Base-by-base conservation (phyloP, 1,140 invertebrate genomes). In the Campodea augens region DNA sequence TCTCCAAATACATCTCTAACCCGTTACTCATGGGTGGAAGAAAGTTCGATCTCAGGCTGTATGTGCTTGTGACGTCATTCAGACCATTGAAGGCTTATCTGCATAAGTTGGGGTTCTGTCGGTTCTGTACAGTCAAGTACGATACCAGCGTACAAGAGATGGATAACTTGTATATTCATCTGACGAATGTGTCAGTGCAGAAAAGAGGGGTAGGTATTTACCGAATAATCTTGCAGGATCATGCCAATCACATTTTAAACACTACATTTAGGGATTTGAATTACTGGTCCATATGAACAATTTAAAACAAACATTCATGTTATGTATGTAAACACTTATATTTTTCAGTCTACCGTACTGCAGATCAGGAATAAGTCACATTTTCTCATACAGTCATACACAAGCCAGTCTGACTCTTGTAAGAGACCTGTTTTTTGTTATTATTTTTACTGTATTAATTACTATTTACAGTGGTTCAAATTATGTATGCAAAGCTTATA, bases 131-230 rank as follows among this genome's bases (percentile, higher is more conserved):
- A 3, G 80, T 83, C 1, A 84, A 85, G 55, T 80, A 75, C 49
- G 71, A 73, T 46, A 70, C 73, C 0, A 75, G 71, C 49, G 73
- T 74, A 36, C 72, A 74, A 50, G 79, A 83, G 58, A 60, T 83
- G 23, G 79, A 83, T 60, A 86, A 87, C 58, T 82, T 84, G 75
- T 86, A 82, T 60, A 77, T 86, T 29, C 84, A 88, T 65, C 66
- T 88, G 13, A 88, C 84, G 4, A 88, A 88, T 63, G 83, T 87
- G 1, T 78, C 82, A 27, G 80, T 86, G n/a, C 83, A 88, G 62
- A 85, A 84, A 61, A 79, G 85, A 56, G 81, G 81, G 52, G 81
- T 82, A 63, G 65, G 70, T 56, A 36, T 3, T 36, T n/a, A n/a
- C n/a, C n/a, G n/a, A n/a, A n/a, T n/a, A n/a, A n/a, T n/a, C n/a